These are phyloP conservation scores for Tympanuchus pallidicinctus DNA, from an alignment of 2,113 vertebrate genomes.

Conservation along the genomic window DNA sequence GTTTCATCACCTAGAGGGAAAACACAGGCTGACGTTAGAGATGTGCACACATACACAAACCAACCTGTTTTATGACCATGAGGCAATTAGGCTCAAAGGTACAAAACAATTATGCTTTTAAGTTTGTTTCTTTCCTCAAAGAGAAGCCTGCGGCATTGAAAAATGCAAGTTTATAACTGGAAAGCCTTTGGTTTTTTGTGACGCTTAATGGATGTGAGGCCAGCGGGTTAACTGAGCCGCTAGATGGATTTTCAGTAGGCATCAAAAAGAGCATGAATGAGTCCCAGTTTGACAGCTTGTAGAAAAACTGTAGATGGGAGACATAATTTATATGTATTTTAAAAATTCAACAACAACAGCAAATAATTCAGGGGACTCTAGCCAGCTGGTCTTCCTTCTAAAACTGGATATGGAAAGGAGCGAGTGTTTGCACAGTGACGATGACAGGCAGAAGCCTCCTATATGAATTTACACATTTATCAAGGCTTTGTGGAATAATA, in stretches of 20 bases:
- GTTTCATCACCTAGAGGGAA: background rate
- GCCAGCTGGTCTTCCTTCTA: conserved; percentile 45
- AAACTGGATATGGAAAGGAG: conserved; percentile 2
- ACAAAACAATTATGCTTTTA: background rate
- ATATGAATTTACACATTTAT: conserved; percentile 55
- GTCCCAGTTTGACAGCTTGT: conserved; percentile 52
- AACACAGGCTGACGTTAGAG: background rate
- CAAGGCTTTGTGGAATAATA: conserved; percentile 61
- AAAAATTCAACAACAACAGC: conserved; percentile 58
- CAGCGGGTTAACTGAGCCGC: background rate
- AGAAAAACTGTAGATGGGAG: conserved; percentile 62
- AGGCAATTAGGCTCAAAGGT: background rate
- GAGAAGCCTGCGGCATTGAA: background rate
- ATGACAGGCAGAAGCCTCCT: conserved; percentile 34
- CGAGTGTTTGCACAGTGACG: background rate
- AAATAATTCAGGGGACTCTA: conserved; percentile 39
- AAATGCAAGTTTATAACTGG: background rate
- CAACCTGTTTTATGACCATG: background rate
- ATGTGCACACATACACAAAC: background rate
- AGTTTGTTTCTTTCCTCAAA: background rate
- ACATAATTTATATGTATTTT: conserved; percentile 65
- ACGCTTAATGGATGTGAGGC: background rate
- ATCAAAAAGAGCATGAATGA: conserved; percentile 70
- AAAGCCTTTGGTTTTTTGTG: background rate
- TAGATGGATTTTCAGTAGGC: conserved; percentile 1